Conservation (phyloP, 64 coral and sea anemone genomes). For the Cladopsammia gracilis region DNA sequence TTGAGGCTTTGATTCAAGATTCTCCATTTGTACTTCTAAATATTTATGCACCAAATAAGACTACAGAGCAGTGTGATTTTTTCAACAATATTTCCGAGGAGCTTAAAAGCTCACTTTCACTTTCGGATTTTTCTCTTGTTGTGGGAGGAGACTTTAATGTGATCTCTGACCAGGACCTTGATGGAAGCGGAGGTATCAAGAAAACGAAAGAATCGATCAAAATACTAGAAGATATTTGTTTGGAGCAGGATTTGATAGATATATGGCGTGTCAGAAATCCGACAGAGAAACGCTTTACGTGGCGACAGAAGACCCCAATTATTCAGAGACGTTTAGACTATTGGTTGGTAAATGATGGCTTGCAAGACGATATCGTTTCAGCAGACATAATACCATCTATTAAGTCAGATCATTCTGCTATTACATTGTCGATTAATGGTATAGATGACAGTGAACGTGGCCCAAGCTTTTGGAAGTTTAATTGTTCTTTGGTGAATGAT, state of each 20-base stretch:
- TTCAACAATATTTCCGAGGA: constrained; percentile 44
- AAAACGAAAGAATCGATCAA: constrained; percentile 31
- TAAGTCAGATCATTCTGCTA: constrained; percentile 57
- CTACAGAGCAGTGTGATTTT: constrained; percentile 52
- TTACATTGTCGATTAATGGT: constrained; percentile 44
- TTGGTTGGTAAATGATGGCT: constrained; percentile 39
- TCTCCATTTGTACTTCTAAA: constrained; percentile 71
- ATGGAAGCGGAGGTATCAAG: constrained; percentile 28
- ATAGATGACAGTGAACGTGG: constrained; percentile 23
- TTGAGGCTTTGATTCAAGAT: constrained; percentile 51
- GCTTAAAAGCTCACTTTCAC: constrained; percentile 18
- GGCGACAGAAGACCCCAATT: constrained; percentile 51
- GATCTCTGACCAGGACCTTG: constrained; percentile 20
- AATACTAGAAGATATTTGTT: constrained; percentile 41
- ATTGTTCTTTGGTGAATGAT: constrained; percentile 22
- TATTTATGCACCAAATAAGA: constrained; percentile 62
- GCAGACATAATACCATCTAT: constrained; percentile 46
- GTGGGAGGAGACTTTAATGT: constrained; percentile 46
- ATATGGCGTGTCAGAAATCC: constrained; percentile 53
- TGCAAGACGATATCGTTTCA: constrained; percentile 51
- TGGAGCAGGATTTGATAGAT: constrained; percentile 21
- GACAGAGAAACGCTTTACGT: constrained; percentile 29
- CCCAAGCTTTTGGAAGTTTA: constrained; percentile 61
- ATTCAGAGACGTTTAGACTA: constrained; percentile 50
- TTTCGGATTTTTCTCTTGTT: constrained; percentile 21